Percentiles rank a stretch among this genome's conserved stretches.
Evolutionary conservation across 2,888 invertebrate genomes (phyloP).

Genomic region (Hydrotaea diabolus): DNA sequence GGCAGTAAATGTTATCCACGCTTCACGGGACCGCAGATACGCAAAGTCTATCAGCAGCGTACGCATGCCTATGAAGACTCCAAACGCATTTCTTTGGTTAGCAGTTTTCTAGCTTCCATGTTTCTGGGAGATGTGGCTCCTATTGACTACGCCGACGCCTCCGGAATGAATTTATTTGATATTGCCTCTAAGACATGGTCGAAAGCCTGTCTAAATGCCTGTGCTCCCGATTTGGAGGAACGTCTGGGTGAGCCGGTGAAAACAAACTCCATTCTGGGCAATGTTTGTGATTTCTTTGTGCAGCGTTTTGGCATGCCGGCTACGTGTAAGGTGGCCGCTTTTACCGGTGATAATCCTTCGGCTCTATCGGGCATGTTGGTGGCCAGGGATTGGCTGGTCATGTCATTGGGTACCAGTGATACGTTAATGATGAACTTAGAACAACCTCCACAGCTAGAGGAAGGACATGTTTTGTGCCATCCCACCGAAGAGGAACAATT

Average conservation of each 20-base stretch:
- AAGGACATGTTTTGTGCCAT: conserved; percentile 94
- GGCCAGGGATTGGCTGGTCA: conserved; percentile 89
- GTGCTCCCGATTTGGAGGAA: conserved; percentile 87
- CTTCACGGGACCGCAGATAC: conserved; percentile 96
- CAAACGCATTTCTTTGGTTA: conserved; percentile 94
- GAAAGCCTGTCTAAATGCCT: conserved; percentile 86
- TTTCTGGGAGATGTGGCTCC: conserved; percentile 93
- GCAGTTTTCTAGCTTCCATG: conserved; percentile 94
- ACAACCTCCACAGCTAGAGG: conserved; percentile 85
- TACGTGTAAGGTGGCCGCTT: conserved; percentile 91
- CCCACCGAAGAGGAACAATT: conserved; percentile 89
- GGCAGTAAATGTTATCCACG: conserved; percentile 81
- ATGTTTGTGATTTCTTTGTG: conserved; percentile 89
- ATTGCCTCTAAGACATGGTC: conserved; percentile 90
- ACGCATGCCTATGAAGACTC: conserved; percentile 88
- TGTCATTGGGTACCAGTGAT: conserved; percentile 97
- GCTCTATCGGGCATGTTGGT: conserved; percentile 92
- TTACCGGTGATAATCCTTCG: conserved; percentile 97
- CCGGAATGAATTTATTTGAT: conserved; percentile 97
- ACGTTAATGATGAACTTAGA: conserved; percentile 91
- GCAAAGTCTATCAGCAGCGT: conserved; percentile 89
- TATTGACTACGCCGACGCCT: conserved; percentile 95
- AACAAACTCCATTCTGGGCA: conserved; percentile 86
- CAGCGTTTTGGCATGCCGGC: conserved; percentile 92
- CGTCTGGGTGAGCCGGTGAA: conserved; percentile 90